Conservation (phyloP, 2,113 vertebrate species). For the Pteropus alecto region DNA sequence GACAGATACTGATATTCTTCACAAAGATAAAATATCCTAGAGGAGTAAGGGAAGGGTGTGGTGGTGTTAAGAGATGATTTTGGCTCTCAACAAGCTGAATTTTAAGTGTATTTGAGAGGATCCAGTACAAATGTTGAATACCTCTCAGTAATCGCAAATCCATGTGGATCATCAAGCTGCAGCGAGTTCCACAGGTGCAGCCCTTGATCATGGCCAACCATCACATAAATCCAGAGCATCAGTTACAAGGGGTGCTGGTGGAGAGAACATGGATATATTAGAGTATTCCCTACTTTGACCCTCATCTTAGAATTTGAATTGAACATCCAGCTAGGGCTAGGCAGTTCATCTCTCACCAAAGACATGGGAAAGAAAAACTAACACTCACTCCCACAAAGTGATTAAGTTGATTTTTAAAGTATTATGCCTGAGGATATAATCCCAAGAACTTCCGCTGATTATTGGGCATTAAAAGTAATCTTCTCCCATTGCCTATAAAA, state of each 20-base stretch:
- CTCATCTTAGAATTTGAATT: neutral
- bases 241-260: neutral
- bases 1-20: neutral
- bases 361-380: neutral
- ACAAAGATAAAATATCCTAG: neutral
- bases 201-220: neutral
- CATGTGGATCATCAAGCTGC: neutral
- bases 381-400: neutral
- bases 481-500: neutral
- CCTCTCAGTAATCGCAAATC: neutral
- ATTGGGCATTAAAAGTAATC: neutral
- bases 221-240: neutral
- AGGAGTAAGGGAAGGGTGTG: neutral
- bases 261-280: neutral
- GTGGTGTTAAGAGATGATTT: neutral
- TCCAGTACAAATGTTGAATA: neutral
- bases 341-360: neutral
- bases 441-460: neutral
- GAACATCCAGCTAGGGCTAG: neutral
- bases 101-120: neutral
- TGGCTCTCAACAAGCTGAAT: neutral
- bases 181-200: neutral
- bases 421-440: neutral
- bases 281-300: neutral
- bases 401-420: neutral